Base-by-base conservation (phyloP, 2,888 invertebrate species). In the Abrostola tripartita region DNA sequence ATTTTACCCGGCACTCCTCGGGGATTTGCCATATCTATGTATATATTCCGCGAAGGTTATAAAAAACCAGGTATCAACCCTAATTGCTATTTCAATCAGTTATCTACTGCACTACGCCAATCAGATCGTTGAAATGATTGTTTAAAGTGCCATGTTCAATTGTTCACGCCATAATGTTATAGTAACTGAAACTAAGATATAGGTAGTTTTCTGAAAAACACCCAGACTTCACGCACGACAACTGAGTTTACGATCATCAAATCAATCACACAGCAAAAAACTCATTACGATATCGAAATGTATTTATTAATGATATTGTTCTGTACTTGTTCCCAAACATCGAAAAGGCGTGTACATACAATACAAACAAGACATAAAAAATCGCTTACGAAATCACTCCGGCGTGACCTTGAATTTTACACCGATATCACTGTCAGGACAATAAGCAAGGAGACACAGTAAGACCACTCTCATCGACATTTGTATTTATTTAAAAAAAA, bases 341-440 rank as follows among this genome's bases (percentile, higher is more conserved):
- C 8, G 40, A 60, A 75, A 71, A 42, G 75, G 70, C 65, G 57
- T 58, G 49, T 5, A 51, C 11, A 51, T 44, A 53, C 37, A 56
- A 58, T 38, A 55, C 9, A 50, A 52, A 42, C 37, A 52, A 68
- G 51, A 57, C 50, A 40, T 59, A 65, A 53, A 24, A 37, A 50
- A 65, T 61, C 57, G 49, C 37, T 52, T 52, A 69, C 60, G 38
- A 52, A 58, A 75, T 57, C 76, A 60, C 71, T 66, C 54, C 55
- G 71, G 71, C 59, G 70, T 70, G 61, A 66, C 72, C 72, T 73
- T 75, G 76, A 70, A 70, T 55, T 12, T 5, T 37, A 70, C 44
- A 72, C 61, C 60, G 58, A 51, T 65, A 65, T 52, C 49, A 50
- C 58, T 61, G 57, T 41, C 49, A 51, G 38, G 41, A 0, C 49